Evolutionary conservation across 1,140 invertebrate genomes (phyloP).

Genomic region (Penaeus vannamei): DNA sequence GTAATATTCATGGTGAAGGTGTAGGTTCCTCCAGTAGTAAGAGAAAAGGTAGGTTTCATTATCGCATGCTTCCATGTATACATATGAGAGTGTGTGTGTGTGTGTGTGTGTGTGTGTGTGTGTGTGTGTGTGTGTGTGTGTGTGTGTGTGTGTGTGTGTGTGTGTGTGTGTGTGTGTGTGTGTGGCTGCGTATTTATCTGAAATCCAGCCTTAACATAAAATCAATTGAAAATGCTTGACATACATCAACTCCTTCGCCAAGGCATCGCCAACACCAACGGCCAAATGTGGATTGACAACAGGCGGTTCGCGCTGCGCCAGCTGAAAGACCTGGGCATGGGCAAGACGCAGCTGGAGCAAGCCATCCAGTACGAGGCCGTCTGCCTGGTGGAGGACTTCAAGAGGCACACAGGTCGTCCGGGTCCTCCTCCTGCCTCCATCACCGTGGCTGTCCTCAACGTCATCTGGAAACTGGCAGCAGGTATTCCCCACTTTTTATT

Average conservation of each 20-base stretch:
- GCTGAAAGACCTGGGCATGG: conserved; percentile 38
- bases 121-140: too few species aligned
- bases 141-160: too few species aligned
- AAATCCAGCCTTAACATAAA: too few species aligned
- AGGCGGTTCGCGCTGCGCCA: conserved; percentile 32
- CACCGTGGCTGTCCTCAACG: conserved; percentile 38
- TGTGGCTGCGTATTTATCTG: too few species aligned
- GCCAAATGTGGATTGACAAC: conserved; percentile 14
- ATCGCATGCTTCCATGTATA: too few species aligned
- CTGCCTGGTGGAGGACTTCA: not conserved
- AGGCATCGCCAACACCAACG: conserved; percentile 25
- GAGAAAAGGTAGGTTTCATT: too few species aligned
- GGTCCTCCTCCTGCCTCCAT: not conserved
- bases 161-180: too few species aligned
- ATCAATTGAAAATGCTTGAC: too few species aligned
- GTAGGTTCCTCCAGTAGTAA: too few species aligned
- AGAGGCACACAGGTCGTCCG: not conserved
- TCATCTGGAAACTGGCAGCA: conserved; percentile 40
- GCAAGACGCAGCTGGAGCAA: not conserved
- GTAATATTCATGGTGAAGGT: too few species aligned
- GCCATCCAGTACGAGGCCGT: conserved; percentile 30
- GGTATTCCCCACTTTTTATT: not conserved
- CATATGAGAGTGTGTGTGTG: too few species aligned
- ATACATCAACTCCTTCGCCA: not conserved
- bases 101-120: too few species aligned